Percentiles rank a stretch among this genome's conserved stretches.
These are phyloP conservation scores for Enoplosus armatus DNA, from an alignment of 2,797 vertebrate genomes.

Conservation along the genomic window DNA sequence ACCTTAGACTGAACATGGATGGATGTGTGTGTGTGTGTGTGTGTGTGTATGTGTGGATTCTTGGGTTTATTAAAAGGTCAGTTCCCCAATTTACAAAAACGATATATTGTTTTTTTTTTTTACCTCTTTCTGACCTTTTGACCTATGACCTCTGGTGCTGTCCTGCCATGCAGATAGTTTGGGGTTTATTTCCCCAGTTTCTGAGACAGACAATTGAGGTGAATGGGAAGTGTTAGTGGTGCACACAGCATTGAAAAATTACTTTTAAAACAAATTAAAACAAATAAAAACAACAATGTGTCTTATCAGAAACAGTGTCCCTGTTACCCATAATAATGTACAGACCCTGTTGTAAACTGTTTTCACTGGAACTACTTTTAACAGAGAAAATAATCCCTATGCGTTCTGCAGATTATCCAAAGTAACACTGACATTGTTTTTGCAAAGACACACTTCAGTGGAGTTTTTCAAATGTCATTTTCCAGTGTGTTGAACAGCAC, in stretches of 20 bases:
- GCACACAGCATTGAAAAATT: too few species aligned
- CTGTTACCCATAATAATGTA: constrained; percentile 7
- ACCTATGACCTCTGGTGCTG: constrained; percentile 14
- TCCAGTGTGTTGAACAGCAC: neutral
- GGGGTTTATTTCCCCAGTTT: neutral
- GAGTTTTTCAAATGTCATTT: neutral
- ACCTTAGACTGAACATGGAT: neutral
- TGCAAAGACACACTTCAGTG: neutral
- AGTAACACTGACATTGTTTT: neutral
- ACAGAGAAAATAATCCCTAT: neutral
- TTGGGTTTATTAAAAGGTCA: too few species aligned
- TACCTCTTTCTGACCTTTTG: too few species aligned
- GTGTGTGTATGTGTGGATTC: too few species aligned
- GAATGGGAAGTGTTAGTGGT: constrained; percentile 8
- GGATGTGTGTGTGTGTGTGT: constrained; percentile 9
- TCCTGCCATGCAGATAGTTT: constrained; percentile 12
- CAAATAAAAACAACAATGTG: neutral
- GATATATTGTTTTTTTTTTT: too few species aligned
- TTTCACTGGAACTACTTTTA: neutral
- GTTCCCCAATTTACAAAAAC: too few species aligned
- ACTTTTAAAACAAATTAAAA: constrained; percentile 8
- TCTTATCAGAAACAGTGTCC: neutral
- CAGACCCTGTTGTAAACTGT: constrained; percentile 5
- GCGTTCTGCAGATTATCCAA: constrained; percentile 1
- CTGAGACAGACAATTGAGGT: neutral